Evolutionary conservation across 2,113 vertebrate genomes (phyloP).

Genomic region (Neogale vison): DNA sequence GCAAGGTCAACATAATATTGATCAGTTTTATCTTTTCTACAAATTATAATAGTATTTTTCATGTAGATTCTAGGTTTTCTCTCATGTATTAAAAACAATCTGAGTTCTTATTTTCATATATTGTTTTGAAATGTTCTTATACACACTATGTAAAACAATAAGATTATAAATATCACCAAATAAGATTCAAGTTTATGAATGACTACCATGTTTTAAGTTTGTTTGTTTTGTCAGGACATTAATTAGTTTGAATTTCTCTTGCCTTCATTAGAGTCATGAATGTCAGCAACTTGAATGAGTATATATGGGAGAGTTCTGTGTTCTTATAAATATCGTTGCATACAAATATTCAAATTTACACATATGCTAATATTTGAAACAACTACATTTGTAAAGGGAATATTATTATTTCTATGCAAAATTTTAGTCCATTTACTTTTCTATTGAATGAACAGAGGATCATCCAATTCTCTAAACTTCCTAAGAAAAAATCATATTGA

Average conservation of each 20-base stretch:
- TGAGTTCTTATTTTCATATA: background rate
- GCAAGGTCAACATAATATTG: background rate
- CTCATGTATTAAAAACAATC: background rate
- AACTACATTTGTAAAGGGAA: background rate
- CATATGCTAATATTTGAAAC: background rate
- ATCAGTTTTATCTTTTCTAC: background rate
- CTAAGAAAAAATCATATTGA: background rate
- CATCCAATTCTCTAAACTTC: background rate
- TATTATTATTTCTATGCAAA: background rate
- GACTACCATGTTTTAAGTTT: background rate
- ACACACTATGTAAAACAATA: background rate
- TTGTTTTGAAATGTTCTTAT: background rate
- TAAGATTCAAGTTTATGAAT: background rate
- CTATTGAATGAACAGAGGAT: background rate
- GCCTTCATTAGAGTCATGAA: background rate
- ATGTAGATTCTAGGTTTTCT: background rate
- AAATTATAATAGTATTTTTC: background rate
- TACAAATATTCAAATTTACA: background rate
- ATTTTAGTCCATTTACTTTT: background rate
- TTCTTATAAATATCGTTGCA: background rate
- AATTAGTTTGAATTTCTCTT: background rate
- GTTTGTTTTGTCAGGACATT: background rate
- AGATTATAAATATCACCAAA: background rate
- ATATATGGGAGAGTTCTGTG: background rate
- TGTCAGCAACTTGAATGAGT: background rate